These are phyloP conservation scores for Drosophila aff. DNA, from an alignment of 1,140 invertebrate genomes.

Conservation along the genomic window DNA sequence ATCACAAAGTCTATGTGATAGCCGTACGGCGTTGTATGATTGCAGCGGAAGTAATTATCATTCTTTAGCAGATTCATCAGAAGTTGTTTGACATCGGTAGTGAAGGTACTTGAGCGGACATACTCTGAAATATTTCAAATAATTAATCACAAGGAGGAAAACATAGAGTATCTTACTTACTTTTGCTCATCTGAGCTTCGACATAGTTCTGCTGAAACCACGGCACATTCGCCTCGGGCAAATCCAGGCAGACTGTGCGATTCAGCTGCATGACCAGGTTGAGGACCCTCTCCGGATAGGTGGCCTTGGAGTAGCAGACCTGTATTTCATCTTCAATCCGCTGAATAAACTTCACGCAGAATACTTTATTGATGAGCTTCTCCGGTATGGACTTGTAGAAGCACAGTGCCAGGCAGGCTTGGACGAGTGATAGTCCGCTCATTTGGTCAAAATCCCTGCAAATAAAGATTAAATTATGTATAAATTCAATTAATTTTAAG, in stretches of 20 bases:
- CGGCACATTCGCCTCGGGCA: conserved; percentile 87
- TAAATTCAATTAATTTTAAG: not conserved
- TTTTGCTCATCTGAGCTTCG: conserved; percentile 85
- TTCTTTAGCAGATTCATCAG: conserved; percentile 62
- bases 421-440: conserved; percentile 85
- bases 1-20: conserved; percentile 84
- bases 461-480: not conserved
- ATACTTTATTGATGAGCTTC: conserved; percentile 86
- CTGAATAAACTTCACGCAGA: conserved; percentile 87
- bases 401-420: conserved; percentile 85
- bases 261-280: conserved; percentile 87
- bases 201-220: conserved; percentile 89
- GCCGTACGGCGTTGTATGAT: conserved; percentile 83
- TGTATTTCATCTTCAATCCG: conserved; percentile 86
- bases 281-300: conserved; percentile 86
- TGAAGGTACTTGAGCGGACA: conserved; percentile 41
- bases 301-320: conserved; percentile 86
- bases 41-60: conserved; percentile 71
- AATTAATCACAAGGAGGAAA: no score
- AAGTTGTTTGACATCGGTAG: conserved; percentile 56
- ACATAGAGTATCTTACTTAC: no score
- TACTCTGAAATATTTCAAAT: conserved; percentile 43
- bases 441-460: conserved; percentile 86
- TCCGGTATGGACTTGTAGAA: conserved; percentile 85
- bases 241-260: conserved; percentile 88